Evolutionary conservation across 1,140 invertebrate genomes (phyloP).

Genomic region (Drosophila truncata): DNA sequence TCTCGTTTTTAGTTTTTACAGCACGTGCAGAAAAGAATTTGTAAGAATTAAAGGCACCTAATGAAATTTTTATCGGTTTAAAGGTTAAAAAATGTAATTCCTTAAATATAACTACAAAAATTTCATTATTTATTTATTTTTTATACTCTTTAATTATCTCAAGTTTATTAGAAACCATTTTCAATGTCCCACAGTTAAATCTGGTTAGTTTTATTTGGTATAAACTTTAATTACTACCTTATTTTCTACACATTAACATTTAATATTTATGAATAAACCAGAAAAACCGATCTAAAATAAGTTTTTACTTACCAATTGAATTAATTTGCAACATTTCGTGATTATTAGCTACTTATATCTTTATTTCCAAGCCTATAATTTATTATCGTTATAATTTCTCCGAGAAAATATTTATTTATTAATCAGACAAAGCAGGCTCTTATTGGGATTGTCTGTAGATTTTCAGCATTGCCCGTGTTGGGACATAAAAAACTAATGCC

Average conservation of each 20-base stretch:
- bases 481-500: conserved; percentile 77
- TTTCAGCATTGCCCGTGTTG: conserved; percentile 36
- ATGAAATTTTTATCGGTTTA: not conserved
- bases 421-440: conserved; percentile 23
- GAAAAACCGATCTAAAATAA: not conserved
- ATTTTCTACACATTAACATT: rapidly evolving
- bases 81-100: not conserved
- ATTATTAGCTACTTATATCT: conserved; percentile 8
- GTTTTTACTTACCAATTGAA: not conserved
- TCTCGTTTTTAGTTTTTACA: not conserved
- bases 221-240: not conserved
- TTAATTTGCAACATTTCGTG: not conserved
- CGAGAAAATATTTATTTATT: conserved; percentile 18
- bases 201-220: not conserved
- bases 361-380: conserved; percentile 16
- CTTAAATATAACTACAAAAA: not conserved
- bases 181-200: no score
- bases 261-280: no score
- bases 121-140: not conserved
- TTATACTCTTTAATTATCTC: no score
- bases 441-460: conserved; percentile 54
- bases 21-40: conserved; percentile 5
- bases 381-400: conserved; percentile 29
- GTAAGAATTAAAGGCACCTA: not conserved
- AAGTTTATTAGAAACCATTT: rapidly evolving